Percentiles rank a stretch among this genome's conserved stretches.
These are phyloP conservation scores for Brachionus rubens DNA, from an alignment of 1,140 invertebrate species.

Conservation along the genomic window DNA sequence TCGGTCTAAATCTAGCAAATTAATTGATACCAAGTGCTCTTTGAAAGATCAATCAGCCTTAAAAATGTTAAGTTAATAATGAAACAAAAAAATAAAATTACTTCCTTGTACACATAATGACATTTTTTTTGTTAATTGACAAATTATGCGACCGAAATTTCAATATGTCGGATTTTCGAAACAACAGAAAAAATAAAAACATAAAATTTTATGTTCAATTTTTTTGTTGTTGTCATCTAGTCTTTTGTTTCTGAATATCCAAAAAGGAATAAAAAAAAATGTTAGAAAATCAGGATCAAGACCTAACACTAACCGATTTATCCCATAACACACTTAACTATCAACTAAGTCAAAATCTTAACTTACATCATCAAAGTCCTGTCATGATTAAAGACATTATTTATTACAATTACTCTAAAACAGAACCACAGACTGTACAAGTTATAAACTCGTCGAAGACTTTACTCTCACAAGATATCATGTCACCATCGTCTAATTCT, in stretches of 20 bases:
- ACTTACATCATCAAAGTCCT: conserved; percentile 2
- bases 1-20: too few relatives aligned
- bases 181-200: neutral
- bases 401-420: conserved; percentile 12
- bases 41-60: too few relatives aligned
- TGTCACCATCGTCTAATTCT: conserved; percentile 19
- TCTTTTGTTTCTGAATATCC: too few relatives aligned
- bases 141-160: conserved; percentile 32
- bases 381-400: conserved; percentile 32
- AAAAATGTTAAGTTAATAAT: neutral
- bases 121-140: too few relatives aligned
- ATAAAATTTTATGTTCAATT: neutral
- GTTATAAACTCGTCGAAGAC: neutral
- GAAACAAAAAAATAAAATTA: neutral
- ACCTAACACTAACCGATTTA: conserved; percentile 8
- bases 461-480: neutral
- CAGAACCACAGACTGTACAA: neutral
- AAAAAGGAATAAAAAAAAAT: neutral
- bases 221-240: neutral
- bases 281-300: conserved; percentile 33
- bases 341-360: conserved; percentile 18
- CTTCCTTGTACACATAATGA: neutral
- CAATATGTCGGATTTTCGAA: conserved; percentile 6
- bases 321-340: conserved; percentile 6
- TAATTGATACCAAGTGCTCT: too few relatives aligned